Percentiles rank a stretch among this genome's conserved stretches.
phyloP scores from a whole-genome alignment of 1,140 invertebrate species.

The Gerris buenoi region DNA sequence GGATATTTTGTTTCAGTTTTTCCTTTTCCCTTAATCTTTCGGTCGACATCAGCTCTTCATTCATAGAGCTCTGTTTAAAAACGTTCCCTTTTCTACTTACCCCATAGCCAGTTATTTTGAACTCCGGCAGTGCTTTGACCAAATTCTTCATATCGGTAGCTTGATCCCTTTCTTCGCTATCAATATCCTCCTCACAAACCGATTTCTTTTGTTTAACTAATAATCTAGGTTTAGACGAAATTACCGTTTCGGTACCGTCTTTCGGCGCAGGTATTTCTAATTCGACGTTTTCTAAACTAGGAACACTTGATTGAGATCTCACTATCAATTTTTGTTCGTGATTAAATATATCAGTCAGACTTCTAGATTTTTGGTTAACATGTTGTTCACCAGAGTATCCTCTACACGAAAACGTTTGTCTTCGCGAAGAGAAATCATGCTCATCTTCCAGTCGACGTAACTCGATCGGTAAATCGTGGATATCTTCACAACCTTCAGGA shows the following conservation, averaged over 20 bases:
- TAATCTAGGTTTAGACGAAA: constrained; percentile 40
- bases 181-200: constrained; percentile 44
- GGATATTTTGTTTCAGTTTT: constrained; percentile 64
- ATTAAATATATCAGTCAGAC: constrained; percentile 52
- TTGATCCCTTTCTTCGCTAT: constrained; percentile 42
- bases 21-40: constrained; percentile 71
- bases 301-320: constrained; percentile 51
- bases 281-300: constrained; percentile 38
- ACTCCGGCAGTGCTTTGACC: constrained; percentile 42
- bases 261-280: constrained; percentile 15
- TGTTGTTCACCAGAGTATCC: constrained; percentile 29
- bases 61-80: constrained; percentile 72
- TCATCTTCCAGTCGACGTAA: constrained; percentile 67
- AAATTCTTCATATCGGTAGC: constrained; percentile 46
- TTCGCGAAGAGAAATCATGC: constrained; percentile 29
- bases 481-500: constrained; percentile 39
- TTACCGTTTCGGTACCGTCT: background rate
- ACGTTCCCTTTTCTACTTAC: constrained; percentile 40
- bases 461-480: constrained; percentile 73
- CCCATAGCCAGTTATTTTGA: constrained; percentile 33
- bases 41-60: constrained; percentile 73
- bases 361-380: constrained; percentile 55
- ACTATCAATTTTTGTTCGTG: constrained; percentile 49
- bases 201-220: constrained; percentile 63
- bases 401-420: constrained; percentile 34